phyloP scores from a whole-genome alignment of 1,140 invertebrate genomes.

The Euwallacea fornicatus region DNA sequence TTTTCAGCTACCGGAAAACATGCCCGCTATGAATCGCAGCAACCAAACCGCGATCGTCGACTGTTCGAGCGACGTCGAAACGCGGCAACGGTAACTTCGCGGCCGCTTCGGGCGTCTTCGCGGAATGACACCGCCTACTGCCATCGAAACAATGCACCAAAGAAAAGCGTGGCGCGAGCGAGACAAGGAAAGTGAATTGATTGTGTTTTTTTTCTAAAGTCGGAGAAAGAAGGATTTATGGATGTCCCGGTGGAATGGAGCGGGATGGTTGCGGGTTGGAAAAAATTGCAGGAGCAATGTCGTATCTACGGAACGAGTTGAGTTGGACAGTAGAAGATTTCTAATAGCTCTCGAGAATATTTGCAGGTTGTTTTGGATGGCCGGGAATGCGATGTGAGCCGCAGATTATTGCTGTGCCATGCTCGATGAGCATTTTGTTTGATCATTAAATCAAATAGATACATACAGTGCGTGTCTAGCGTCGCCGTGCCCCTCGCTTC shows the following conservation, averaged over 20 bases:
- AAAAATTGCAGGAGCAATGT: neutral
- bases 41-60: constrained; percentile 35
- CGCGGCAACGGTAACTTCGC: constrained; percentile 30
- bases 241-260: constrained; percentile 8
- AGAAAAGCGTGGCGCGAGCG: constrained; percentile 33
- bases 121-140: constrained; percentile 28
- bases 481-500: no score
- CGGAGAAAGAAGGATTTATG: constrained; percentile 31
- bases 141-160: constrained; percentile 33
- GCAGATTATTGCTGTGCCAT: no score
- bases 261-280: constrained; percentile 16
- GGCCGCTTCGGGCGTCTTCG: constrained; percentile 35
- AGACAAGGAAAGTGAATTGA: constrained; percentile 38
- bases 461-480: no score
- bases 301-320: constrained; percentile 3
- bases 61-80: constrained; percentile 29
- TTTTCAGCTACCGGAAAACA: constrained; percentile 34
- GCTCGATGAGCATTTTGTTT: no score
- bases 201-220: constrained; percentile 25
- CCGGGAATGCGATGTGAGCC: no score
- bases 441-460: no score
- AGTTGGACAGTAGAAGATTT: neutral
- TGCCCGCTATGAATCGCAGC: constrained; percentile 30
- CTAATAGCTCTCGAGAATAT: neutral
- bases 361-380: no score